Evolutionary conservation across 1,140 invertebrate species (phyloP).

Genomic region (Coelopa frigida): DNA sequence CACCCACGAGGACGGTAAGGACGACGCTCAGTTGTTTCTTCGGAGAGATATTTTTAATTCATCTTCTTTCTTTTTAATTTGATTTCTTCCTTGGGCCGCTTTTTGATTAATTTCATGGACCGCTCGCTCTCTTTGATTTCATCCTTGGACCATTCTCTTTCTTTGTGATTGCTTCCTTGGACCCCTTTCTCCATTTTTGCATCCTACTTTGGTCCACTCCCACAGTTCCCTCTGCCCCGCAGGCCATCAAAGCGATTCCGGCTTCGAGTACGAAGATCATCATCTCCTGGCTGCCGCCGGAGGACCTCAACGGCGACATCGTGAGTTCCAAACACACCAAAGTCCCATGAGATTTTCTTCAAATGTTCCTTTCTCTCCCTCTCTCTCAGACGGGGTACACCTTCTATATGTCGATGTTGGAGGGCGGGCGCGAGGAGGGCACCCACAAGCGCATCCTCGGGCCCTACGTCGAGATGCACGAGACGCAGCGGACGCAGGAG

Average conservation of each 20-base stretch:
- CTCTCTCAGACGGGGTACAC: slow-evolving; percentile 55
- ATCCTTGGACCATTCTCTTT: slow-evolving; percentile 1
- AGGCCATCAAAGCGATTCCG: slow-evolving; percentile 79
- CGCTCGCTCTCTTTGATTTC: not conserved
- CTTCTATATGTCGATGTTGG: slow-evolving; percentile 71
- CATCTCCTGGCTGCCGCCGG: slow-evolving; percentile 78
- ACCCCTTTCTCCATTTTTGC: too few species aligned
- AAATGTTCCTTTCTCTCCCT: slow-evolving; percentile 3
- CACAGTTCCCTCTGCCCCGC: slow-evolving; percentile 75
- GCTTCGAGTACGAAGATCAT: slow-evolving; percentile 76
- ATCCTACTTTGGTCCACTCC: not conserved
- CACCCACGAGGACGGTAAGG: slow-evolving; percentile 83
- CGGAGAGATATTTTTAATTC: not conserved
- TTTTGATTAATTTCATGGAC: too few species aligned
- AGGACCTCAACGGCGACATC: slow-evolving; percentile 65
- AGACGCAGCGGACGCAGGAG: slow-evolving; percentile 64
- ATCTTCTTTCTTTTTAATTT: slow-evolving; percentile 11
- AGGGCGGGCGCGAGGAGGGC: slow-evolving; percentile 64
- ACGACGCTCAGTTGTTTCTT: too few species aligned
- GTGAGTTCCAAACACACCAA: slow-evolving; percentile 37
- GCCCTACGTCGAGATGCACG: slow-evolving; percentile 58
- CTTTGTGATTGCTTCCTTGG: too few species aligned
- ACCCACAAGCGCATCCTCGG: slow-evolving; percentile 62
- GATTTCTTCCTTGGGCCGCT: slow-evolving; percentile 18
- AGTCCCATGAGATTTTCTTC: slow-evolving; percentile 3